These are phyloP conservation scores for Hemibagrus wyckioides DNA, from an alignment of 2,113 vertebrate genomes.

Conservation along the genomic window DNA sequence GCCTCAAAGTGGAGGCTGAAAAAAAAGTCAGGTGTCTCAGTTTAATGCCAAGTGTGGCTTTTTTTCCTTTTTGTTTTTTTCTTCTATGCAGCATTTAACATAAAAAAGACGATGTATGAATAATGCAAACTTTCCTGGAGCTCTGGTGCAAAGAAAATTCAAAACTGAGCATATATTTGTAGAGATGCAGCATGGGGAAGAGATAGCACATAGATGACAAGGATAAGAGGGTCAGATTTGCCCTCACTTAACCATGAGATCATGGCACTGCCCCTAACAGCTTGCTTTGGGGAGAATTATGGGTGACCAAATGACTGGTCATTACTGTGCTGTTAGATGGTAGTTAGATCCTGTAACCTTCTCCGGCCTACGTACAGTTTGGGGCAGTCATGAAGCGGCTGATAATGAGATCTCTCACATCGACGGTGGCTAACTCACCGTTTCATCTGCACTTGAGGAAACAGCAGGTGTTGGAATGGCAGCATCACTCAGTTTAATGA, in stretches of 20 bases:
- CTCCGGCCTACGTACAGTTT: neutral
- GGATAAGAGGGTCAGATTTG: conserved; percentile 17
- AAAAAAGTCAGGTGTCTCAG: neutral
- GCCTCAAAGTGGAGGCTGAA: neutral
- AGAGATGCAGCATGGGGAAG: neutral
- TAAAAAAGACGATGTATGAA: conserved; percentile 17
- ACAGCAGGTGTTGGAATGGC: conserved; percentile 32
- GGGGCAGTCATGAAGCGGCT: neutral
- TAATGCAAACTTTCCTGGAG: conserved; percentile 37
- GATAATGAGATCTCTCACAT: conserved; percentile 27
- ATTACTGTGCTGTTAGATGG: conserved; percentile 17
- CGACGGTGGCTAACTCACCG: neutral
- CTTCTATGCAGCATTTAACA: conserved; percentile 21
- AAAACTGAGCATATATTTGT: neutral
- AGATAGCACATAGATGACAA: neutral
- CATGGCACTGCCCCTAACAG: neutral
- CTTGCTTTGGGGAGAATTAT: conserved; percentile 26
- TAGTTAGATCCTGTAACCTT: conserved; percentile 22
- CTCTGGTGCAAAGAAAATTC: conserved; percentile 10
- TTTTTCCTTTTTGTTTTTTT: neutral
- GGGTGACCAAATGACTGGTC: conserved; percentile 23
- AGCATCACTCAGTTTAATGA: conserved; percentile 31
- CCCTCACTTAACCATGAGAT: conserved; percentile 34
- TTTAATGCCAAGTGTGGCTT: conserved; percentile 1
- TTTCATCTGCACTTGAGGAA: conserved; percentile 27